Percentiles rank a stretch among this genome's conserved stretches.
phyloP scores from a whole-genome alignment of 2,888 invertebrate species.

The Tetropium fuscum region DNA sequence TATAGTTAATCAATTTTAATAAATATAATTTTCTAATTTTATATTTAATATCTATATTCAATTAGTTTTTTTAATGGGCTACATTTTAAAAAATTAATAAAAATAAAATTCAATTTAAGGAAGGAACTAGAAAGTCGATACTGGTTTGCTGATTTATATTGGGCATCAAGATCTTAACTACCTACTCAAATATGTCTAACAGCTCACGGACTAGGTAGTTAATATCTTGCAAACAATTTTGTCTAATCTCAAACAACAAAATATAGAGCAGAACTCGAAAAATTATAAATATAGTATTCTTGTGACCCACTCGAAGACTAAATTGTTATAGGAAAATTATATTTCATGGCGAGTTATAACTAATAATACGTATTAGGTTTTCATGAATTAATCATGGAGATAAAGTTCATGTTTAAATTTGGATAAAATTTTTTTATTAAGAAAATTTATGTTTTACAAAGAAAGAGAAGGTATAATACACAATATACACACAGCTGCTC shows the following conservation, averaged over 20 bases:
- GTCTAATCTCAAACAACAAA: no score
- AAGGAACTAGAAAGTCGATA: not conserved
- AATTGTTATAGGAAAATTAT: not conserved
- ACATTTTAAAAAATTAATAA: not conserved
- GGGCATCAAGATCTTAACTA: not conserved
- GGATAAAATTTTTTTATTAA: constrained; percentile 17
- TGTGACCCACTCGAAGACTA: no score
- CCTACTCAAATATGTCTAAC: no score
- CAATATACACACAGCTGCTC: constrained; percentile 24
- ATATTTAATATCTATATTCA: not conserved
- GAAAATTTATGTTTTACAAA: constrained; percentile 23
- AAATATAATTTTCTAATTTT: not conserved
- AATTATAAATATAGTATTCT: no score
- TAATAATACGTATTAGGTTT: not conserved
- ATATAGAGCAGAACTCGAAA: no score
- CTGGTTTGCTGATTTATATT: not conserved
- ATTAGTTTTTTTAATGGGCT: not conserved
- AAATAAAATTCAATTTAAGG: not conserved
- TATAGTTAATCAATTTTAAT: not conserved
- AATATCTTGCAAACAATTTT: no score
- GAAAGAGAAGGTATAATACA: no score
- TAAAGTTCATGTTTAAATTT: not conserved
- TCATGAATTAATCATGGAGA: no score
- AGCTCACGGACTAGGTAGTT: no score
- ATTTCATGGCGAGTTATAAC: not conserved